Conservation (phyloP, 2,888 invertebrate genomes). For the Dioctria linearis region DNA sequence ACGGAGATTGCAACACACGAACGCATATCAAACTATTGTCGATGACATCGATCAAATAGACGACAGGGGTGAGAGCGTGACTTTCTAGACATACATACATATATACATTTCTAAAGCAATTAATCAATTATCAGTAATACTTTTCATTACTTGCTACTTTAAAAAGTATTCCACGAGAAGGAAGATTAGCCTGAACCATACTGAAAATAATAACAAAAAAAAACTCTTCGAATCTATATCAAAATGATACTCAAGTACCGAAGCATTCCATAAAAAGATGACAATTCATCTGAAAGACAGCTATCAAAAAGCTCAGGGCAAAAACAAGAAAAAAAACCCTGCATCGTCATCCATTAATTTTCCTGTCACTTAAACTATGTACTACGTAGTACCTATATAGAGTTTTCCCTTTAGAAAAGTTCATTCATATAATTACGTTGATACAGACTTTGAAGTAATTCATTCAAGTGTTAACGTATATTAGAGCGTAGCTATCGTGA, state of each 20-base stretch:
- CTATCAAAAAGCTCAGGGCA: not conserved
- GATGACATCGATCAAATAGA: no score
- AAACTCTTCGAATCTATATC: constrained; percentile 26
- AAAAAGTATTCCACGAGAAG: not conserved
- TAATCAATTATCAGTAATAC: not conserved
- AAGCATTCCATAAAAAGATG: constrained; percentile 25
- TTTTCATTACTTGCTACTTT: not conserved
- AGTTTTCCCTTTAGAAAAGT: constrained; percentile 35
- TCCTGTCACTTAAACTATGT: constrained; percentile 28
- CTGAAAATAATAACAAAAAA: constrained; percentile 5
- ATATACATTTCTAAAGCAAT: not conserved
- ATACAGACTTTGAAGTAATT: constrained; percentile 38
- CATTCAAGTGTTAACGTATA: constrained; percentile 44
- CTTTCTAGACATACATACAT: not conserved
- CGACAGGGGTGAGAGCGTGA: no score
- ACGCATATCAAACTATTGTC: no score
- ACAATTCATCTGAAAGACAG: constrained; percentile 32
- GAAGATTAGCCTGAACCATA: not conserved
- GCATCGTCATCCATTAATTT: constrained; percentile 38
- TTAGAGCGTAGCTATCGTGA: constrained; percentile 25
- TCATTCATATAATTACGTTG: constrained; percentile 50
- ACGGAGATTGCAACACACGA: no score
- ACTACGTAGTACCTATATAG: no score
- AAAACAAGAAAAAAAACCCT: not conserved
- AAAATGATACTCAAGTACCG: constrained; percentile 17